A percentile compares a stretch with the other conserved stretches of the same genome.
Evolutionary conservation across 2,888 invertebrate genomes (phyloP).

Genomic region (Malthinus seriepunctatus): DNA sequence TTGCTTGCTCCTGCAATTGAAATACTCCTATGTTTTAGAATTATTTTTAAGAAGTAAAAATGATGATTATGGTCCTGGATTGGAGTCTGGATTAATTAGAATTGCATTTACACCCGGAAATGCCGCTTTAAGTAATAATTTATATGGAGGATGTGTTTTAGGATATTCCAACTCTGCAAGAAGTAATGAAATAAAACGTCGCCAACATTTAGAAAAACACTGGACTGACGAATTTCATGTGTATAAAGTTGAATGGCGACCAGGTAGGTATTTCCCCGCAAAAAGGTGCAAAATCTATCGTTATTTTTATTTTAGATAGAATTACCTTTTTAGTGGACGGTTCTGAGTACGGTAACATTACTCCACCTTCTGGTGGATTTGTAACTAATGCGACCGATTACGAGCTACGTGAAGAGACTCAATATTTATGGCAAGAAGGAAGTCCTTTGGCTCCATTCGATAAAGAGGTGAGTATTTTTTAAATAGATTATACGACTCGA

Average conservation of each 20-base stretch:
- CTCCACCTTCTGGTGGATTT: conserved; percentile 50
- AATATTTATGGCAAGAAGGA: conserved; percentile 62
- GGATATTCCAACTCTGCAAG: conserved; percentile 41
- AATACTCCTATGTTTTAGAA: conserved; percentile 53
- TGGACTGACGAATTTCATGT: conserved; percentile 62
- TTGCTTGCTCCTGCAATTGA: too few species aligned
- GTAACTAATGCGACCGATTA: conserved; percentile 38
- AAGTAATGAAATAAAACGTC: conserved; percentile 41
- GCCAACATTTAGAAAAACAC: conserved; percentile 19
- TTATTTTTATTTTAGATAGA: conserved; percentile 51
- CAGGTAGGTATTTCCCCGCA: conserved; percentile 44
- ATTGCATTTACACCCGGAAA: conserved; percentile 74
- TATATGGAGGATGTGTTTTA: conserved; percentile 43
- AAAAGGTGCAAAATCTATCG: too few species aligned
- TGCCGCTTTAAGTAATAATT: conserved; percentile 25
- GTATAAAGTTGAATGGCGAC: conserved; percentile 62
- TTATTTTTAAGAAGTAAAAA: conserved; percentile 67
- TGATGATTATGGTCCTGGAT: conserved; percentile 64
- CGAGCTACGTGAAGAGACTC: conserved; percentile 47
- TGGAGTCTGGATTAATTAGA: conserved; percentile 71
- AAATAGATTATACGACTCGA: conserved; percentile 28
- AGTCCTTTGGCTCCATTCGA: conserved; percentile 73
- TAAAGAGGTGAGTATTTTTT: too few species aligned
- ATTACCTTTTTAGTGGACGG: conserved; percentile 60
- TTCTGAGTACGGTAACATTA: conserved; percentile 55